Conservation (phyloP, 2,888 invertebrate species). For the Rhyacophila evoluta region DNA sequence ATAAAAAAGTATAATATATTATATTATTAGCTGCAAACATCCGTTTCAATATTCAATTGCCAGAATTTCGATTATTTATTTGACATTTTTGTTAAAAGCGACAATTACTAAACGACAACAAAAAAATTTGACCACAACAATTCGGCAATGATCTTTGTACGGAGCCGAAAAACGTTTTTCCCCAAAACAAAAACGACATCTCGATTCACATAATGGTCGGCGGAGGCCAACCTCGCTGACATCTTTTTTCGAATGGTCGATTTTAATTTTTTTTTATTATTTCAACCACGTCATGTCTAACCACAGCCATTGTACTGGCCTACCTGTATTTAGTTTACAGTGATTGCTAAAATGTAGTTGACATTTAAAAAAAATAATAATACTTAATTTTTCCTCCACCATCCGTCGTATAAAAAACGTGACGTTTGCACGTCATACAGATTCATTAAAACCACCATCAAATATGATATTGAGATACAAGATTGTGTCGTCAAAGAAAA, state of each 20-base stretch:
- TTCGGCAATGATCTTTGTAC: slow-evolving; percentile 18
- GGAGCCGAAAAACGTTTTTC: slow-evolving; percentile 8
- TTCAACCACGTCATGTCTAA: background rate
- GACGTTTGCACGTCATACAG: no score
- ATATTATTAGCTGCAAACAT: no score
- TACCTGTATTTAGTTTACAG: slow-evolving; percentile 5
- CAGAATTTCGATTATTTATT: no score
- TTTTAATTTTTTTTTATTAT: background rate
- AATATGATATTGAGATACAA: no score
- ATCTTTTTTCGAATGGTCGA: slow-evolving; percentile 7
- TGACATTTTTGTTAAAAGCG: background rate
- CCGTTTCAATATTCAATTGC: no score
- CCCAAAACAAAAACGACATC: background rate
- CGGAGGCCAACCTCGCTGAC: slow-evolving; percentile 18
- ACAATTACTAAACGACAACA: background rate
- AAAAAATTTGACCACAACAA: background rate
- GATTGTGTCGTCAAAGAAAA: no score
- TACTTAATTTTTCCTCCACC: no score
- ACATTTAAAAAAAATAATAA: no score
- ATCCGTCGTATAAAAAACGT: no score
- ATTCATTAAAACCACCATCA: no score
- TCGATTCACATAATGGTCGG: slow-evolving; percentile 1
- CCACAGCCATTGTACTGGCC: background rate
- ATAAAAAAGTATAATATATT: no score
- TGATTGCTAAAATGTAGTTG: no score